Evolutionary conservation across 1,140 invertebrate genomes (phyloP), one percentile per base, ranked within the genome.

Genomic region (Uloborus diversus): DNA sequence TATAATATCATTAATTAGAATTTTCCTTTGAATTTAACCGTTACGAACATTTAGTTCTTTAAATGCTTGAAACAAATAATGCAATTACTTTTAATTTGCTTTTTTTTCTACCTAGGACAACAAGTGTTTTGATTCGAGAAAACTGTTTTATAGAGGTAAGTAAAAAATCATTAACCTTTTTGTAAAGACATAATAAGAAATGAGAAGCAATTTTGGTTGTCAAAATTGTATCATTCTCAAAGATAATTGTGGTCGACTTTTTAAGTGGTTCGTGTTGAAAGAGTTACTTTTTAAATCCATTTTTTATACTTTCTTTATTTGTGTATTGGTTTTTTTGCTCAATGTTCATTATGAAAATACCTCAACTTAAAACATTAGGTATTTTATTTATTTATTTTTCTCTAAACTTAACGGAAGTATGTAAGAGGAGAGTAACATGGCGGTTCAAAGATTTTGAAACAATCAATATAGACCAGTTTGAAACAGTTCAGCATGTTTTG

Each of bases 141-240:
- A 73, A 32, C 9, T 73, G 70, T 73, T 62, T 73, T 73, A 73
- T 33, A 62, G 23, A 62, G 57, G 70, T 73, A 49, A 73, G 70
- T 49, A 62, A 53, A 66, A 69, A 53, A 69, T 1, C 9, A n/a
- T 9, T 47, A 17, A 47, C 37, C 9, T 47, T 47, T 47, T 17
- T 9, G 37, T 9, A 47, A 9, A 17, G 9, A 47, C 9, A 9
- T 47, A 9, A 47, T 47, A 9, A 20, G 25, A 25, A 65, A 27
- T 37, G 5, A 27, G 42, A 64, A 23, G 23, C 61, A 64, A 7
- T 64, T 64, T 64, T 11, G 1, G 2, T 37, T 64, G n/a, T 20
- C 32, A 64, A 11, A 7, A n/a, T 23, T 64, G 20, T 42, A 25
- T 1, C 33, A 42, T 9, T 1, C 14, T 42, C 42, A 14, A 42